Evolutionary conservation across 2,113 vertebrate genomes (phyloP).

Genomic region (Channa maculata): DNA sequence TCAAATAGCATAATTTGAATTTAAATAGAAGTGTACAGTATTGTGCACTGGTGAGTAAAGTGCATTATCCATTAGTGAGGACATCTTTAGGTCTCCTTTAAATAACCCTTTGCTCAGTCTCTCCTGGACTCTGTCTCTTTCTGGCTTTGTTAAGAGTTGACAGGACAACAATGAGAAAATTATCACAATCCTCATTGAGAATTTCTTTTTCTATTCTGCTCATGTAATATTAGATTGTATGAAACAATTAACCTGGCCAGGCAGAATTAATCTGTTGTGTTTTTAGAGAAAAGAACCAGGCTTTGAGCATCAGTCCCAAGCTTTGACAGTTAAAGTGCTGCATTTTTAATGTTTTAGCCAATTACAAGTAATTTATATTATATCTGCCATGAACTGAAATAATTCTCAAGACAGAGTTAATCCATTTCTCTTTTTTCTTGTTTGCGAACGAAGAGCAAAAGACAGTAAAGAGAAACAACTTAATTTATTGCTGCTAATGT

Average conservation of each 20-base stretch:
- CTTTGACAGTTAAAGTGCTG: constrained; percentile 21
- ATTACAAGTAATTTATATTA: constrained; percentile 13
- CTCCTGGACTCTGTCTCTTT: constrained; percentile 16
- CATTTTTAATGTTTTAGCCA: constrained; percentile 2
- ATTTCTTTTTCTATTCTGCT: constrained; percentile 23
- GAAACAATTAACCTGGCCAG: constrained; percentile 52
- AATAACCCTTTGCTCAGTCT: constrained; percentile 58
- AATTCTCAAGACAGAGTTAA: too few species aligned
- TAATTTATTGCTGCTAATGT: neutral
- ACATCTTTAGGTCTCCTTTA: constrained; percentile 68
- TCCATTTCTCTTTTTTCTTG: too few species aligned
- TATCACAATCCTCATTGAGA: constrained; percentile 50
- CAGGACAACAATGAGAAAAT: constrained; percentile 65
- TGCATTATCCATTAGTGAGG: constrained; percentile 71
- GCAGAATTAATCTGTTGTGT: constrained; percentile 29
- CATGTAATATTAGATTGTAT: constrained; percentile 38
- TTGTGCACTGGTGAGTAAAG: constrained; percentile 69
- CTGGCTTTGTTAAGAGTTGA: constrained; percentile 61
- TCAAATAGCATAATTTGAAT: constrained; percentile 70
- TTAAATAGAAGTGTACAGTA: constrained; percentile 74
- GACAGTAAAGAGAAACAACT: neutral
- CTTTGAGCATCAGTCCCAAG: constrained; percentile 13
- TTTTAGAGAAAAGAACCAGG: constrained; percentile 20
- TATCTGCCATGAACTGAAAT: neutral
- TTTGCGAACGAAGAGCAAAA: neutral